Conservation (phyloP, 2,113 vertebrate genomes). For the Zonotrichia leucophrys region DNA sequence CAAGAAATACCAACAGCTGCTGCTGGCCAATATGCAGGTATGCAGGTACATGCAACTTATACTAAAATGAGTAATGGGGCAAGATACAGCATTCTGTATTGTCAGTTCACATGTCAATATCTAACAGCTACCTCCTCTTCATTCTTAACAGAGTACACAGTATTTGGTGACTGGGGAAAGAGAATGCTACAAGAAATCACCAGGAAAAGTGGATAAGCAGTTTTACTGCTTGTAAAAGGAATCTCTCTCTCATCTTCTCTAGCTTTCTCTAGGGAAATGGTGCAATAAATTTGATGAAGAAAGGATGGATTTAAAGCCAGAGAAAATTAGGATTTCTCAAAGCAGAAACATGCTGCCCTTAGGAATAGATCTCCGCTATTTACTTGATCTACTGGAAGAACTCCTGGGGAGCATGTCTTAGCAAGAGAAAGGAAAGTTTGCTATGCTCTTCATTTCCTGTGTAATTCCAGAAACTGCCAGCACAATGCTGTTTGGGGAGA, state of each 20-base stretch:
- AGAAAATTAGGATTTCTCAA: conserved; percentile 25
- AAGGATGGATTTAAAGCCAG: conserved; percentile 31
- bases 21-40: not conserved
- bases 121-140: not conserved
- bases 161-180: not conserved
- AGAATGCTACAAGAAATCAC: not conserved
- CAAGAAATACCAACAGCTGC: not conserved
- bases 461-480: conserved; percentile 64
- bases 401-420: conserved; percentile 23
- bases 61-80: not conserved
- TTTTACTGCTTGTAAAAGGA: not conserved
- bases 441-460: conserved; percentile 61
- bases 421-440: conserved; percentile 50
- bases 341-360: conserved; percentile 22
- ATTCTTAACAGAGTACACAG: not conserved
- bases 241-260: not conserved
- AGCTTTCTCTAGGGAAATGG: not conserved
- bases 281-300: conserved; percentile 2
- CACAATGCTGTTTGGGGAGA: conserved; percentile 55
- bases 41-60: not conserved
- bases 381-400: conserved; percentile 56
- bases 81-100: not conserved
- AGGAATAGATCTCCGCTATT: conserved; percentile 42
- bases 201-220: not conserved
- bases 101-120: not conserved